Evolutionary conservation across 2,888 invertebrate genomes (phyloP), one percentile per base, ranked within the genome.

Genomic region (Dicranocentrus wangi): DNA sequence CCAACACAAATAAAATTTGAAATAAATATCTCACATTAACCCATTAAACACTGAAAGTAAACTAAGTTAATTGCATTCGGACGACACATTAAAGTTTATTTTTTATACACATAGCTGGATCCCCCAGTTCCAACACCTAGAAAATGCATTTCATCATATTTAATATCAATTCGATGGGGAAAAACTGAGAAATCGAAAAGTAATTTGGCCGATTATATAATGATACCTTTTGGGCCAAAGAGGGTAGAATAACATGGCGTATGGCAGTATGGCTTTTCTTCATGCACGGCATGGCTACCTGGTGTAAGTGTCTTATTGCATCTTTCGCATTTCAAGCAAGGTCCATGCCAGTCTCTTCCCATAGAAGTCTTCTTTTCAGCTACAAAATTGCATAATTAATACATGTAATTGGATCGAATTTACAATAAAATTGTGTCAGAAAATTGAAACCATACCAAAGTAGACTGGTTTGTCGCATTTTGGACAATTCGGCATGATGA

Each of bases 331-430:
- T 92, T 90, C 60, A 93, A 88, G 88, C 93, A 93, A 25, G 90
- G 90, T 0, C 91, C 89, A 87, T 93, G 93, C 93, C 93, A 93
- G 88, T 93, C 93, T 88, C 92, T 92, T 23, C 93, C 93, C 84
- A 93, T 88, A 1, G 93, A 93, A 0, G 92, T 92, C 88, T 93
- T 92, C 83, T 93, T 90, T 88, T 93, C 93, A 65, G 93, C 93
- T 93, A 88, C 65, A 90, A 90, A 73, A 87, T 83, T 87, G 85
- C 87, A 84, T 13, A 32, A 10, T n/a, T n/a, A n/a, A n/a, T n/a
- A n/a, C n/a, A n/a, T n/a, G n/a, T n/a, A n/a, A n/a, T n/a, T n/a
- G n/a, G n/a, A n/a, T n/a, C n/a, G n/a, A n/a, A n/a, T n/a, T n/a
- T n/a, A n/a, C n/a, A n/a, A n/a, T n/a, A n/a, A n/a, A n/a, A n/a